Evolutionary conservation across 1,140 invertebrate species (phyloP).

Genomic region (Nasonia longicornis): DNA sequence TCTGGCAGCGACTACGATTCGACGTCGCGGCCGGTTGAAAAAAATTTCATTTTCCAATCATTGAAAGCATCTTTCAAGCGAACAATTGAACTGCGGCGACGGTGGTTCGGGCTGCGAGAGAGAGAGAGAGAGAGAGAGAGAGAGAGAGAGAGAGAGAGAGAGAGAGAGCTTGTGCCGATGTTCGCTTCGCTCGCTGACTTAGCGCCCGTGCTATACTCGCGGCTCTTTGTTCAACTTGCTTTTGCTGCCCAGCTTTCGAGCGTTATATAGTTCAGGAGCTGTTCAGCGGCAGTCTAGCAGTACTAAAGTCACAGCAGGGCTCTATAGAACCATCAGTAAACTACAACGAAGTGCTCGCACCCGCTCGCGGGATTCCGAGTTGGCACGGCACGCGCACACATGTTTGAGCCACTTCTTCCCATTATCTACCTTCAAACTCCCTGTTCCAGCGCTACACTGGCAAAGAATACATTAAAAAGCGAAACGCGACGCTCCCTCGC

Average conservation of each 20-base stretch:
- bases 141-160: not conserved
- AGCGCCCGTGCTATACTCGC: not conserved
- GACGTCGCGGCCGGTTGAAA: not conserved
- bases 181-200: not conserved
- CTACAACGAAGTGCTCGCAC: not conserved
- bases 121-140: not conserved
- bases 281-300: not conserved
- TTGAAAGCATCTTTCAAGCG: not conserved
- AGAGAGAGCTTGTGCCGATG: not conserved
- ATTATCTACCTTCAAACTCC: not conserved
- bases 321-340: not conserved
- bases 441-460: too few relatives aligned
- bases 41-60: not conserved
- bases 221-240: not conserved
- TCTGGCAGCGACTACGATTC: not conserved
- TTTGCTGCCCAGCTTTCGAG: not conserved
- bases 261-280: constrained; percentile 1
- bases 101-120: not conserved
- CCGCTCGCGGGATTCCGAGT: not conserved
- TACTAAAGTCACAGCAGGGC: not conserved
- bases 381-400: not conserved
- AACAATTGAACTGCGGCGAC: not conserved
- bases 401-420: not conserved
- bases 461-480: not conserved
- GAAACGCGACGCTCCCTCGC: too few relatives aligned